Base-by-base conservation (phyloP, 2,797 vertebrate genomes). In the Selene dorsalis region DNA sequence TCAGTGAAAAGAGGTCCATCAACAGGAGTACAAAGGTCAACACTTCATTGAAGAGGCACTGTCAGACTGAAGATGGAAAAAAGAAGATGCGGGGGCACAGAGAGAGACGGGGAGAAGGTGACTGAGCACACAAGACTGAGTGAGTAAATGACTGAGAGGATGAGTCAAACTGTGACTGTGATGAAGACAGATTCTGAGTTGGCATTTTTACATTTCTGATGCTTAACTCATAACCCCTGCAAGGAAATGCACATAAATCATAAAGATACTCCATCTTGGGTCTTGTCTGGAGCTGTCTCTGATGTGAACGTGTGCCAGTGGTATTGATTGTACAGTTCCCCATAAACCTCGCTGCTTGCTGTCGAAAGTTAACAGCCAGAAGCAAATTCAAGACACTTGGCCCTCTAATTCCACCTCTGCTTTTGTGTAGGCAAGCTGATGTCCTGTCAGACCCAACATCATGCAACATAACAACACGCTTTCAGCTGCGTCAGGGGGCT, bases 1-100 rank as follows among this genome's bases (percentile, higher is more conserved):
- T 74, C 64, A 79, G 64, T 20, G 50, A 62, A 78, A 69, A 70
- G 72, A 66, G 62, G 60, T 75, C 71, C 22, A 32, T 70, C 59
- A 66, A 41, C 2, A 2, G 61, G 69, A 78, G 76, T 26, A 87
- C 73, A 88, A 69, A 87, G 82, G 84, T 86, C 78, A 73, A 41
- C 56, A 56, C 69, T 82, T 83, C 45, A 69, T 17, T 79, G 43
- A 79, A 75, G 70, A 79, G 75, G 61, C 43, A 38, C 71, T 60
- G 52, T 77, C 69, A 65, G 48, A 62, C 65, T 63, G 71, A 60
- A 71, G 77, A 73, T 75, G 67, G 77, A 73, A 84, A 82, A 55
- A 57, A 10, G 58, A 77, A 75, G 68, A 69, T 3, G 64, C 32
- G 7, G 32, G 32, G 32, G 32, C 7, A 9, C 32, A 9, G 24